A percentile compares a stretch with the other conserved stretches of the same genome.
Conservation (phyloP, 2,888 invertebrate genomes). For the Drepanosiphum platanoidis region DNA sequence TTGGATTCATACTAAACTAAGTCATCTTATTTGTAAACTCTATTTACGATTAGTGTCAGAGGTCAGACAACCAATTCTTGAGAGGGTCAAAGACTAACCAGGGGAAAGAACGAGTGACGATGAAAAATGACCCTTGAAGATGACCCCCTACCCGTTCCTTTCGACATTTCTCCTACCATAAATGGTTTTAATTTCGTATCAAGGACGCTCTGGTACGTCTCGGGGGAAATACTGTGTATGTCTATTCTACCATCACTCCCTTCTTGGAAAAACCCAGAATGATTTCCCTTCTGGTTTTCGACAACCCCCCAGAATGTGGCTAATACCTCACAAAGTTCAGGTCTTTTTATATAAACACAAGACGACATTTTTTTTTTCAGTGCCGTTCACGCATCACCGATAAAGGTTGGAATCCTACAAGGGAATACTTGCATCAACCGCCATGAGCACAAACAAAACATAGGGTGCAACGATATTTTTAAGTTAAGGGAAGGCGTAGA, state of each 20-base stretch:
- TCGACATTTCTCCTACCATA: constrained; percentile 45
- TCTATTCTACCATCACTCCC: constrained; percentile 41
- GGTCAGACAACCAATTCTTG: constrained; percentile 29
- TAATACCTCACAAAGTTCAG: constrained; percentile 39
- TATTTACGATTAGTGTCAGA: constrained; percentile 22
- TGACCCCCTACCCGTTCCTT: constrained; percentile 1
- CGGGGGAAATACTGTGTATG: constrained; percentile 54
- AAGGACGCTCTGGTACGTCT: constrained; percentile 32
- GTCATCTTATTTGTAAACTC: constrained; percentile 5
- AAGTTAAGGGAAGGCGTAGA: neutral
- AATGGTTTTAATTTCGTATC: constrained; percentile 58
- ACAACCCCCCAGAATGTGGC: constrained; percentile 17
- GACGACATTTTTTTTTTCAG: neutral
- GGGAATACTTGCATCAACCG: neutral
- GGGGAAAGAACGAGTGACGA: constrained; percentile 48
- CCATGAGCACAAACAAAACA: constrained; percentile 20
- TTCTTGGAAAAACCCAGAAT: constrained; percentile 16
- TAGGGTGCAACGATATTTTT: constrained; percentile 30
- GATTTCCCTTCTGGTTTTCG: constrained; percentile 55
- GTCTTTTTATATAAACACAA: constrained; percentile 29
- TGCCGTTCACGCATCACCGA: constrained; percentile 34
- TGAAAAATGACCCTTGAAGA: constrained; percentile 54
- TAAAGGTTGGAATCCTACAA: constrained; percentile 28
- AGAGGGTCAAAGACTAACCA: constrained; percentile 43
- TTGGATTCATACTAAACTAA: neutral